Percentiles rank a stretch among this genome's conserved stretches.
Conservation (phyloP, 2,797 vertebrate genomes). For the Astyanax mexicanus region DNA sequence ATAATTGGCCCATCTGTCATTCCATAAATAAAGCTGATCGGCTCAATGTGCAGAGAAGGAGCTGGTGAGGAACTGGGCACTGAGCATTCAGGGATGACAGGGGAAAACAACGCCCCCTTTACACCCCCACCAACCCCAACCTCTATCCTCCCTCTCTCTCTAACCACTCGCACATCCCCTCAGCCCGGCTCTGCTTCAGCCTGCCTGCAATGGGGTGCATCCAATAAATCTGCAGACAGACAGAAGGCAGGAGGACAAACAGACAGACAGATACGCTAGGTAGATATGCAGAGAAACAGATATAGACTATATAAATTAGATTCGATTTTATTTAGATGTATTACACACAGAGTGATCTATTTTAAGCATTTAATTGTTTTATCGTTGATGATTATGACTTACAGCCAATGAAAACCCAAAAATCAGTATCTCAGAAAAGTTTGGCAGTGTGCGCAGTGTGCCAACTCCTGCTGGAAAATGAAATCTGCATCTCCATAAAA, state of each 20-base stretch:
- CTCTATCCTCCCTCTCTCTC: background rate
- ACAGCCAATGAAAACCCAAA: too few relatives aligned
- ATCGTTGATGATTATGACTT: too few relatives aligned
- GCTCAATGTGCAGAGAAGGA: conserved; percentile 46
- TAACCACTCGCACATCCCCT: background rate
- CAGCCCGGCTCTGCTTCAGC: too few relatives aligned
- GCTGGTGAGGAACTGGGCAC: conserved; percentile 32
- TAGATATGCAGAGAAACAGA: background rate
- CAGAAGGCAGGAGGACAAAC: background rate
- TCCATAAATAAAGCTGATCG: conserved; percentile 62
- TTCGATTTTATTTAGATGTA: too few relatives aligned
- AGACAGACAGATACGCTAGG: background rate
- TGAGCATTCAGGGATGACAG: conserved; percentile 45
- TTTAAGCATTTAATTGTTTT: too few relatives aligned
- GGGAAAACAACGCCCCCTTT: background rate
- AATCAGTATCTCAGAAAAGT: too few relatives aligned
- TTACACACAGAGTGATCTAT: too few relatives aligned
- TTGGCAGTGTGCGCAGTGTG: too few relatives aligned
- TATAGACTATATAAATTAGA: too few relatives aligned
- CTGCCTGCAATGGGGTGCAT: background rate
- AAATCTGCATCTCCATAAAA: too few relatives aligned
- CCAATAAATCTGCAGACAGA: background rate
- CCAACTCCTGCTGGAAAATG: too few relatives aligned
- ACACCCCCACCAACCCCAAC: conserved; percentile 5
- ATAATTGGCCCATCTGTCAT: conserved; percentile 66